Conservation (phyloP, 2,888 invertebrate species). For the Clitarchus hookeri region DNA sequence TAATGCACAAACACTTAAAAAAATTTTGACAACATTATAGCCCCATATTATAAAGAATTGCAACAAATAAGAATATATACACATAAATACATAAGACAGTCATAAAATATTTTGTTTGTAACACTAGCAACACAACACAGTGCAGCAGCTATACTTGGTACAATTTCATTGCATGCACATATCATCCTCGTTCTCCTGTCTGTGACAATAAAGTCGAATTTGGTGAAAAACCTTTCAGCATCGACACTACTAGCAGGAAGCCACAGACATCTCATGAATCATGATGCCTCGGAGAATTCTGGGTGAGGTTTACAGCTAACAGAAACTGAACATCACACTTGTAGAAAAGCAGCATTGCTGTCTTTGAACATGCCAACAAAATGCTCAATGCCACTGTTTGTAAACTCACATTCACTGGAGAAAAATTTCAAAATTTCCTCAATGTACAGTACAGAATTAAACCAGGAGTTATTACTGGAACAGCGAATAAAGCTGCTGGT, state of each 20-base stretch:
- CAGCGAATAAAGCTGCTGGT: too few species aligned
- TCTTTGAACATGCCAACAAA: too few species aligned
- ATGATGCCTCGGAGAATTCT: background rate
- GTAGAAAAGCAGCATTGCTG: background rate
- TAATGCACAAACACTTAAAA: too few species aligned
- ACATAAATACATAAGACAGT: too few species aligned
- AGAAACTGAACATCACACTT: background rate
- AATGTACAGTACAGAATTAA: slow-evolving; percentile 10
- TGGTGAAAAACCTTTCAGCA: background rate
- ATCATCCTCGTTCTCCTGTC: background rate
- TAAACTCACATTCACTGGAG: too few species aligned
- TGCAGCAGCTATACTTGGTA: background rate
- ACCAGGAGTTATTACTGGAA: background rate
- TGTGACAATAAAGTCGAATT: background rate
- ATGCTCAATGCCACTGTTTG: too few species aligned
- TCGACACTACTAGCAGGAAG: background rate
- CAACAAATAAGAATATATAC: too few species aligned
- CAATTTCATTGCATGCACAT: background rate
- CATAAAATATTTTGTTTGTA: too few species aligned
- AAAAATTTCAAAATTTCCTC: too few species aligned
- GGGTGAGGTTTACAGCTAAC: background rate
- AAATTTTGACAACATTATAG: too few species aligned
- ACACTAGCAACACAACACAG: background rate
- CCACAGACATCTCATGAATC: background rate
- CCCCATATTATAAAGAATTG: too few species aligned